Conservation (phyloP, 2,888 invertebrate genomes). For the Dorcus parallelipipedus region DNA sequence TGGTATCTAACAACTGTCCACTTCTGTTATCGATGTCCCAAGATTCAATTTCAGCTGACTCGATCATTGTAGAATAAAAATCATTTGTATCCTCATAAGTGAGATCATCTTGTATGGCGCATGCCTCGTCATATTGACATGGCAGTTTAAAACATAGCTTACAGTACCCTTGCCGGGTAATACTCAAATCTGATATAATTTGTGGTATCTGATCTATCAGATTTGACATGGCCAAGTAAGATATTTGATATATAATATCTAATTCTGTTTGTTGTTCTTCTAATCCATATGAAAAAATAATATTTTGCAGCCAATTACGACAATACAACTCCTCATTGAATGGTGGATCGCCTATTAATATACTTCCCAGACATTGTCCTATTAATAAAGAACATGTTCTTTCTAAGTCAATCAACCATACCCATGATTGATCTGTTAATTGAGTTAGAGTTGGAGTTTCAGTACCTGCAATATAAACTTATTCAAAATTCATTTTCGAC, state of each 20-base stretch:
- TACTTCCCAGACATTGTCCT: slow-evolving; percentile 57
- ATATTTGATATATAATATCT: slow-evolving; percentile 26
- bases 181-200: slow-evolving; percentile 20
- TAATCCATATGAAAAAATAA: slow-evolving; percentile 44
- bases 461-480: slow-evolving; percentile 39
- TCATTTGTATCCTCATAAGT: slow-evolving; percentile 26
- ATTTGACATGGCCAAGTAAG: slow-evolving; percentile 25
- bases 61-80: slow-evolving; percentile 45
- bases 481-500: background rate
- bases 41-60: slow-evolving; percentile 46
- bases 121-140: slow-evolving; percentile 43
- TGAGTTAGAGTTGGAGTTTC: slow-evolving; percentile 53
- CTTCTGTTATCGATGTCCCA: slow-evolving; percentile 53
- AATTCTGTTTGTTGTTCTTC: slow-evolving; percentile 29
- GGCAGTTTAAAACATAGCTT: slow-evolving; percentile 40
- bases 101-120: slow-evolving; percentile 31
- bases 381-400: slow-evolving; percentile 58
- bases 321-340: slow-evolving; percentile 48
- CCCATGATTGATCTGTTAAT: slow-evolving; percentile 49
- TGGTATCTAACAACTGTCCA: slow-evolving; percentile 49
- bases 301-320: slow-evolving; percentile 49
- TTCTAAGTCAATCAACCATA: slow-evolving; percentile 61
- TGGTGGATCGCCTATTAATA: slow-evolving; percentile 52
- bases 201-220: slow-evolving; percentile 23
- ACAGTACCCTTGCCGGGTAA: slow-evolving; percentile 33